Evolutionary conservation across 2,797 vertebrate genomes (phyloP), one percentile per base, ranked within the genome.

Genomic region (Merluccius polli): DNA sequence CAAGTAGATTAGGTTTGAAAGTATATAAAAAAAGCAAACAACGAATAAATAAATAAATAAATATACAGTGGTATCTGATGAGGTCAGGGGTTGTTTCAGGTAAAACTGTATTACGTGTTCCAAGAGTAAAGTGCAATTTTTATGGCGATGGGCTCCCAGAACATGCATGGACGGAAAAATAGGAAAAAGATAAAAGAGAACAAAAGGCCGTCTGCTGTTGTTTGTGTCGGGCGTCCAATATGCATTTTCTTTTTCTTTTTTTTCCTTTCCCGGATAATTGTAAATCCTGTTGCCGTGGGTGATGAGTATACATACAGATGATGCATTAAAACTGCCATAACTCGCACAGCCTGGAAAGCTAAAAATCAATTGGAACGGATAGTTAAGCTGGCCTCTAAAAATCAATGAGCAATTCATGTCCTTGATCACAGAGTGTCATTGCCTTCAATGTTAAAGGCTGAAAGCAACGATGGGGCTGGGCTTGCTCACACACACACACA

Each of bases 381-480:
- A 94, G 94, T 95, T 95, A 95, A 94, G 92, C 93, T 92, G 90
- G 93, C 88, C 86, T 89, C 92, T 93, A 93, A 94, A 95, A 94
- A 94, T 94, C 93, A 94, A 95, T 94, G 93, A 92, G 93, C 92
- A 93, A 94, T 93, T 94, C 93, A 93, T 94, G 94, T 94, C 93
- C 93, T 94, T 94, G 94, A 94, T 94, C 93, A 94, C 90, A 91
- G 86, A 90, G 92, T 94, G 93, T 93, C 93, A 93, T 94, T 93
- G 90, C 91, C 92, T 87, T 93, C 92, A 93, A 89, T 93, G 92
- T 93, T 92, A 91, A 88, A 87, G 88, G 86, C 89, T 82, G 86
- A 78, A 82, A 80, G 73, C 74, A 52, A 88, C 86, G 89, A 88
- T 15, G 41, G 90, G 88, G 81, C 88, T 87, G 87, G 85, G 84